Conservation (phyloP, 2,113 vertebrate genomes). For the Procavia capensis region DNA sequence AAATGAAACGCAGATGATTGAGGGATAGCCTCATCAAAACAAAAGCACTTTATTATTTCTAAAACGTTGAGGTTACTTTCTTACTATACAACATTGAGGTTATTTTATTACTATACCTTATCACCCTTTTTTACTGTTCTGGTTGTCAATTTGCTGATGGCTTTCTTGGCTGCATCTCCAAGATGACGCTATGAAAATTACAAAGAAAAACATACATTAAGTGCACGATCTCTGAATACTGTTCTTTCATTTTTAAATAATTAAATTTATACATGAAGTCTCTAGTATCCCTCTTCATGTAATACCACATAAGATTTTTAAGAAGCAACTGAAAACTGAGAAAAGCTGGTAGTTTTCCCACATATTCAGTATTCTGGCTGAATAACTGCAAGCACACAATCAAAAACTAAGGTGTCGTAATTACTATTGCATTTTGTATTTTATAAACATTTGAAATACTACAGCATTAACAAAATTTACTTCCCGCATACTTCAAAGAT, state of each 20-base stretch:
- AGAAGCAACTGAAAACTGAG: slow-evolving; percentile 21
- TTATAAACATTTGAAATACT: not conserved
- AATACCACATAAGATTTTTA: slow-evolving; percentile 50
- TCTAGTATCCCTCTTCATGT: slow-evolving; percentile 25
- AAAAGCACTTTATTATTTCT: not conserved
- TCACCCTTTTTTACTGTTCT: slow-evolving; percentile 98
- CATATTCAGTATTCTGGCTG: not conserved
- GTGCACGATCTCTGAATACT: slow-evolving; percentile 65
- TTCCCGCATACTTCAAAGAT: too few relatives aligned
- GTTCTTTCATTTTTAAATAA: slow-evolving; percentile 60
- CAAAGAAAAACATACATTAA: slow-evolving; percentile 81
- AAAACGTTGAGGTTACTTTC: not conserved
- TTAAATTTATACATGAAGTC: slow-evolving; percentile 49
- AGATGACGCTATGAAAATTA: slow-evolving; percentile 93
- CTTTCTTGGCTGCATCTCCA: slow-evolving; percentile 98
- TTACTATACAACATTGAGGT: slow-evolving; percentile 82
- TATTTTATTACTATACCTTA: slow-evolving; percentile 90
- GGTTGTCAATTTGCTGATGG: slow-evolving; percentile 96
- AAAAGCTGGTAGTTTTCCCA: not conserved
- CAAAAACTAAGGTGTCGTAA: not conserved
- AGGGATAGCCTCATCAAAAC: not conserved
- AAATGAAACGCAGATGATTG: not conserved
- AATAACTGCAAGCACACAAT: not conserved
- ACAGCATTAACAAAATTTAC: not conserved
- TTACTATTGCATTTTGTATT: not conserved